Evolutionary conservation across 2,113 vertebrate genomes (phyloP), one percentile per base, ranked within the genome.

Genomic region (Labrus mixtus): DNA sequence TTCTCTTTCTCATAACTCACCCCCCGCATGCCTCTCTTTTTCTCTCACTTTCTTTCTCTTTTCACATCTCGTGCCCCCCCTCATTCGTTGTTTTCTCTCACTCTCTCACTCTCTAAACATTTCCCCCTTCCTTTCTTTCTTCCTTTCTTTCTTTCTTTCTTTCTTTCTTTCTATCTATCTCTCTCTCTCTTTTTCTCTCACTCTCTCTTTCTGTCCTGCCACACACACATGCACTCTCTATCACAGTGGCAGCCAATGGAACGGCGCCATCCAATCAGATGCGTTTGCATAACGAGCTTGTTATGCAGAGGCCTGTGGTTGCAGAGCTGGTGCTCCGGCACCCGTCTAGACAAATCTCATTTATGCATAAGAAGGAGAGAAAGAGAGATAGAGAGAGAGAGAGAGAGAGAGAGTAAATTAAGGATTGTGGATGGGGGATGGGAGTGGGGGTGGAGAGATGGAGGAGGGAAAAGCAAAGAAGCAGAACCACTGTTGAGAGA

Each of bases 341-440:
- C 83, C 88, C 83, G 94, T 95, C 95, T 95, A 95, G 94, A 95
- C 94, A 93, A 95, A 92, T 93, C 91, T 93, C 92, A 91, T 93
- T 94, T 94, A 93, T 90, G 92, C 90, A 93, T 85, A 88, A 78
- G 79, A 79, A 89, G 90, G 76, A 78, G 51, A 76, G 57, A 61
- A 53, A 55, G 60, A 72, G 81, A 66, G 64, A 74, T 76, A 65
- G 62, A 65, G 51, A 73, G 39, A 82, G 51, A 73, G 56, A 33
- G 43, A 54, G 43, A 53, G 61, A 59, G n/a, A 48, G 45, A 39
- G 33, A 76, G 79, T 61, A 85, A 80, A 87, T 83, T 78, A 78
- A 84, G 77, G 83, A 86, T 81, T 70, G 81, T 75, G 76, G 74
- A 76, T 81, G 87, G 88, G 83, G 83, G 82, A 82, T 79, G 86